Conservation (phyloP, 2,113 vertebrate genomes). For the Oenanthe oenanthe region DNA sequence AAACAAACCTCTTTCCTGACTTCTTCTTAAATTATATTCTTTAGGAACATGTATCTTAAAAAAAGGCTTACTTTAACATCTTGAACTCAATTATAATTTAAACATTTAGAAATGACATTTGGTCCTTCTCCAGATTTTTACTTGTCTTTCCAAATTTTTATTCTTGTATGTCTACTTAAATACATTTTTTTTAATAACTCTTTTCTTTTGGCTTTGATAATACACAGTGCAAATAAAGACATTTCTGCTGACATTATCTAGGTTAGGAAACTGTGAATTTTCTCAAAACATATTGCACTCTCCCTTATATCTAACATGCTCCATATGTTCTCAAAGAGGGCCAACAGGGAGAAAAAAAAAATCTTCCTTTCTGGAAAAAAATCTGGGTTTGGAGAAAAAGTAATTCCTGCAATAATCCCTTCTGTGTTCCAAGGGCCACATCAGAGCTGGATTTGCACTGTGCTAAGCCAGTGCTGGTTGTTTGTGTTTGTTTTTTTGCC, state of each 20-base stretch:
- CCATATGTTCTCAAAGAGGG: not conserved
- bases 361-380: not conserved
- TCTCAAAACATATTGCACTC: constrained; percentile 1
- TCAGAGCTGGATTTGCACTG: not conserved
- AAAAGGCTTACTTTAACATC: not conserved
- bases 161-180: not conserved
- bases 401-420: not conserved
- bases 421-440: not conserved
- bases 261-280: constrained; percentile 32
- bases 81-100: not conserved
- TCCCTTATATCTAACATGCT: not conserved
- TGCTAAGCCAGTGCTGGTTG: not conserved
- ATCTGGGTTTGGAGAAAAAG: not conserved
- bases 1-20: not conserved
- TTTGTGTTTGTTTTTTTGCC: not conserved
- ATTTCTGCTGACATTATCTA: constrained; percentile 12
- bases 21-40: not conserved
- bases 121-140: not conserved
- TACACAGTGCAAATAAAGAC: not conserved
- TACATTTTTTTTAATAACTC: not conserved
- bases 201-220: not conserved
- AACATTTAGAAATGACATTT: not conserved
- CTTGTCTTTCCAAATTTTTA: not conserved
- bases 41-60: not conserved
- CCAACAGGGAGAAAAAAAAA: not conserved